Evolutionary conservation across 2,888 invertebrate species (phyloP), one percentile per base, ranked within the genome.

Genomic region (Teinopalpus imperialis): DNA sequence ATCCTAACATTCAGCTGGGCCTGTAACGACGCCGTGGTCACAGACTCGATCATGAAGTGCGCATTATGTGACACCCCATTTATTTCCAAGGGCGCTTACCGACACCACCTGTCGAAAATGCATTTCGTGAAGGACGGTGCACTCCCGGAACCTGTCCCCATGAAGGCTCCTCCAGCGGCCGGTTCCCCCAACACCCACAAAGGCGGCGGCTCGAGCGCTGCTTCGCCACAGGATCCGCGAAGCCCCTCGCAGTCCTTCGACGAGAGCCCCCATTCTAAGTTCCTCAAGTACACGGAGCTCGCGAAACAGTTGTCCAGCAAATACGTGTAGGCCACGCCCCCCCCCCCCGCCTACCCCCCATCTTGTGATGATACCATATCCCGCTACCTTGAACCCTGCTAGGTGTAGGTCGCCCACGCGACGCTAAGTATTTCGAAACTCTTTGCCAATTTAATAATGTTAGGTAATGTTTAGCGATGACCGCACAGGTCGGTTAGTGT

Each of bases 301-400:
- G 98, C 98, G 71, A 98, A 98, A 89, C 98, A 98, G 90, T 91
- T 98, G 81, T 98, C 98, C 78, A 97, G 97, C 90, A 98, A 98
- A 90, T 97, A 97, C 90, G 95, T 95, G 92, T 96, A 94, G 92
- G 72, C 60, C 63, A 81, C 81, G 57, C 55, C 67, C 66, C 62
- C n/a, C n/a, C n/a, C n/a, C n/a, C n/a, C n/a, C n/a, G n/a, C n/a
- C n/a, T n/a, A 68, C 72, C 30, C 23, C 26, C 42, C 34, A 12
- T 7, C 42, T 21, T 31, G 44, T 37, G 44, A 44, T 37, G 36
- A 31, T 26, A 93, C 91, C 93, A 93, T 93, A 93, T 93, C 93
- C 92, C 90, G 91, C 91, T 91, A 91, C 90, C 74, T 78, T 80
- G 77, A 81, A 83, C 81, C 82, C 78, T 75, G 75, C 76, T 82